Conservation (phyloP, 2,797 vertebrate species). For the Spondyliosoma cantharus region DNA sequence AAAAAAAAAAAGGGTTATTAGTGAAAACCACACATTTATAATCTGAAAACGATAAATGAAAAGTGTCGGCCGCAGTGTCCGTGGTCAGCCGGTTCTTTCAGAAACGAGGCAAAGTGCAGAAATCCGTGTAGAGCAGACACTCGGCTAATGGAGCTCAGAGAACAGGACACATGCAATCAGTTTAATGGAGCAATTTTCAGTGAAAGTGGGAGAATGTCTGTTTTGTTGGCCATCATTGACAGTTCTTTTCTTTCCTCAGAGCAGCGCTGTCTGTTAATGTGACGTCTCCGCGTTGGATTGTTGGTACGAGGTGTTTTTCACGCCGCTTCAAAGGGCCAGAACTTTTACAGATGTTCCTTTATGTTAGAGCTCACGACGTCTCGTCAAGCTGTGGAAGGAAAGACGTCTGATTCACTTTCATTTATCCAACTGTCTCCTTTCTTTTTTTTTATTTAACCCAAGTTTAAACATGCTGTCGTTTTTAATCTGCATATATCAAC, state of each 20-base stretch:
- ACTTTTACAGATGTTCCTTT: neutral
- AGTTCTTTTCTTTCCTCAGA: neutral
- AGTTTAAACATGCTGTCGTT: neutral
- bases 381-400: neutral
- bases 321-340: neutral
- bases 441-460: neutral
- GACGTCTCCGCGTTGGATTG: neutral
- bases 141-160: neutral
- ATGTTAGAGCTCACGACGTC: neutral
- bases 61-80: no score
- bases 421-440: neutral
- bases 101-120: neutral
- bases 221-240: neutral
- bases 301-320: neutral
- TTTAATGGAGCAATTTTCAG: constrained; percentile 24
- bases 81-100: neutral
- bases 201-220: neutral
- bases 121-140: neutral
- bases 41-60: neutral
- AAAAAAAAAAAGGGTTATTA: neutral
- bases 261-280: neutral
- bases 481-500: neutral
- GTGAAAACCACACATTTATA: neutral
- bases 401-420: neutral
- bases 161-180: neutral